A percentile compares a stretch with the other conserved stretches of the same genome.
These are phyloP conservation scores for Ommatoiulus sabulosus DNA, from an alignment of 2,888 invertebrate genomes.

Conservation along the genomic window DNA sequence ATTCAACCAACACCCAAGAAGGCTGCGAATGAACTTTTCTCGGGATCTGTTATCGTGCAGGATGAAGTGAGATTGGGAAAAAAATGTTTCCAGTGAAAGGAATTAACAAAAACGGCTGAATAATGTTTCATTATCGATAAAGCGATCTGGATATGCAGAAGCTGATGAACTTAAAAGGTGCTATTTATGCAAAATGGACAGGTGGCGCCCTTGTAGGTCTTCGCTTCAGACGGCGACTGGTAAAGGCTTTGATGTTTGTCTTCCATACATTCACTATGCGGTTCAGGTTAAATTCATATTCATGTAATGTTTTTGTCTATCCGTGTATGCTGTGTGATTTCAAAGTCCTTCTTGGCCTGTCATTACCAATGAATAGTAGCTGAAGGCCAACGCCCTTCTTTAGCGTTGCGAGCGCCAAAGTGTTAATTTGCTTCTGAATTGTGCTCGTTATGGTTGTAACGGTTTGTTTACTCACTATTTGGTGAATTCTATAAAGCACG, in stretches of 20 bases:
- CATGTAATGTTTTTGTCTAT: neutral
- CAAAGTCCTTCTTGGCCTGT: conserved; percentile 19
- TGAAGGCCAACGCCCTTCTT: conserved; percentile 5
- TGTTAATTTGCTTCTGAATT: neutral
- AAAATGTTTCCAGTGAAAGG: neutral
- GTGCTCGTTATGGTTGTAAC: neutral
- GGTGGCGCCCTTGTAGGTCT: neutral
- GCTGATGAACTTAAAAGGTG: neutral
- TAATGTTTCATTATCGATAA: conserved; percentile 43
- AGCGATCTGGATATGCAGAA: conserved; percentile 17
- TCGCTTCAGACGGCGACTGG: neutral
- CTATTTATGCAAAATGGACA: conserved; percentile 31
- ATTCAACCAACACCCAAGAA: conserved; percentile 30
- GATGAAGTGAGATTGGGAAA: neutral
- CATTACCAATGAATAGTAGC: neutral
- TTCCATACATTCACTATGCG: neutral
- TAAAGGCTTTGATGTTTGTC: neutral
- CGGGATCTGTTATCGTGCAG: neutral
- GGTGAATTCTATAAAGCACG: neutral
- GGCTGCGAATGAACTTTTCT: neutral
- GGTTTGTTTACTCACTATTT: neutral
- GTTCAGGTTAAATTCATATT: neutral
- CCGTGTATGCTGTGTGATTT: neutral
- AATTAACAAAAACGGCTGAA: conserved; percentile 18
- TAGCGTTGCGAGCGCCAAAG: neutral